These are phyloP conservation scores for Alethe diademata DNA, from an alignment of 2,113 vertebrate species.

Conservation along the genomic window DNA sequence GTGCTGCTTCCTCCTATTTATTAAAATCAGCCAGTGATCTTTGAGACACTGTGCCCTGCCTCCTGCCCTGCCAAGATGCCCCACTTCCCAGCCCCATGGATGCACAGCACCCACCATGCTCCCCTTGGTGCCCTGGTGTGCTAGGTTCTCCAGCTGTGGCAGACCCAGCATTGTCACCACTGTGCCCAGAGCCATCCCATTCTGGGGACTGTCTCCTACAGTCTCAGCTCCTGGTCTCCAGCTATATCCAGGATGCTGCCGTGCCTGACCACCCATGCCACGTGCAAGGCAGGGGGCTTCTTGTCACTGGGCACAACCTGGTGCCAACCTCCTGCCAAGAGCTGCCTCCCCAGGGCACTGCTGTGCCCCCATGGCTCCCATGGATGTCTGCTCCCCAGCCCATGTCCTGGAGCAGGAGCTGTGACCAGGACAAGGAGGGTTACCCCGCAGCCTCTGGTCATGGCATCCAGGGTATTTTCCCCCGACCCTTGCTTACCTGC, in stretches of 20 bases:
- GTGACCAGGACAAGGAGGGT: not conserved
- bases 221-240: not conserved
- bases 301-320: not conserved
- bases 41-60: conserved; percentile 36
- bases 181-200: not conserved
- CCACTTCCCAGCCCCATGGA: not conserved
- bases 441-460: accelerated
- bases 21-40: conserved; percentile 18
- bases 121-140: too few relatives aligned
- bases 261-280: not conserved
- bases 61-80: not conserved
- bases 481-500: not conserved
- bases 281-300: not conserved
- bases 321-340: not conserved
- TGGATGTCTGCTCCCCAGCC: accelerated
- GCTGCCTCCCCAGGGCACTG: not conserved
- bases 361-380: not conserved
- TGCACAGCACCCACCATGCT: accelerated
- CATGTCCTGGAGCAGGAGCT: not conserved
- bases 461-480: not conserved
- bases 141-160: not conserved
- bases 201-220: not conserved
- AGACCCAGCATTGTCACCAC: not conserved
- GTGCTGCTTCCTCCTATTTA: not conserved
- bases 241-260: accelerated